phyloP scores from a whole-genome alignment of 1,140 invertebrate genomes.

The Aphis craccivora region DNA sequence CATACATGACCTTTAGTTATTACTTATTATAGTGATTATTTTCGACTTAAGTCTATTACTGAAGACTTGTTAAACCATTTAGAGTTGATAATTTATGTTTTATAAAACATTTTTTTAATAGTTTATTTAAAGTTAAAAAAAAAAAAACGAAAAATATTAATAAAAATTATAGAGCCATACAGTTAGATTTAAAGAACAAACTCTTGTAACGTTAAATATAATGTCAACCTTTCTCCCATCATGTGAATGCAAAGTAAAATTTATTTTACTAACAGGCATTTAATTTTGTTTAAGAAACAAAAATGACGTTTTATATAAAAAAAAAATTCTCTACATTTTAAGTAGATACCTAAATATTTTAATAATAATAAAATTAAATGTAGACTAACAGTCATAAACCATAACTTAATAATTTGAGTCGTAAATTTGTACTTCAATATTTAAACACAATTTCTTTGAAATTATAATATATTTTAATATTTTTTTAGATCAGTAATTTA shows the following conservation, averaged over 20 bases:
- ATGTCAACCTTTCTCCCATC: neutral
- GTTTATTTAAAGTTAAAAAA: neutral
- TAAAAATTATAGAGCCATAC: slow-evolving; percentile 1
- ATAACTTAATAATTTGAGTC: no score
- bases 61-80: neutral
- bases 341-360: neutral
- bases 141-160: neutral
- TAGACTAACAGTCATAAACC: no score
- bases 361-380: neutral
- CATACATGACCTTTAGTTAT: slow-evolving; percentile 18
- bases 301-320: neutral
- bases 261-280: neutral
- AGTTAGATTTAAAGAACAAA: slow-evolving; percentile 40
- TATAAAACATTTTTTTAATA: neutral
- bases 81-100: neutral
- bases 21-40: neutral
- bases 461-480: neutral
- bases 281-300: neutral
- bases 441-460: neutral
- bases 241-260: slow-evolving; percentile 18
- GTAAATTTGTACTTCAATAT: neutral
- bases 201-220: slow-evolving; percentile 6
- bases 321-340: no score
- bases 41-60: neutral
- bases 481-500: neutral